Percentiles rank a stretch among this genome's conserved stretches.
These are phyloP conservation scores for Cathartes aura DNA, from an alignment of 2,113 vertebrate species.

Conservation along the genomic window DNA sequence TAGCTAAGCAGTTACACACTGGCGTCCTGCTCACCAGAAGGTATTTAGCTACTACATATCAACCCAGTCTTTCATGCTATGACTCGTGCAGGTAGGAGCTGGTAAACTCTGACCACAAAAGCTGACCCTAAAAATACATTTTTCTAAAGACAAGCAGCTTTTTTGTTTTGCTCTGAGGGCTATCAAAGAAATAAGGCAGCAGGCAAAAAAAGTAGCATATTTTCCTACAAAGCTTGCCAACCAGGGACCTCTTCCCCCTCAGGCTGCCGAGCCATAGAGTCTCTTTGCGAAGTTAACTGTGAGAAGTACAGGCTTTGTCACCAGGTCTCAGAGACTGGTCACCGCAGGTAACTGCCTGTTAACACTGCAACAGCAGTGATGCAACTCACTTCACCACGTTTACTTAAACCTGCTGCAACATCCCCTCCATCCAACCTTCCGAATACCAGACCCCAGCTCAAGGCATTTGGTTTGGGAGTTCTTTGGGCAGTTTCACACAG, in stretches of 20 bases:
- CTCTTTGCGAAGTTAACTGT: neutral
- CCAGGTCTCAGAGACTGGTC: neutral
- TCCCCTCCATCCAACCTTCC: neutral
- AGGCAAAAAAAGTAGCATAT: neutral
- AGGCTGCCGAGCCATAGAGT: neutral
- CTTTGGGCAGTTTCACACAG: neutral
- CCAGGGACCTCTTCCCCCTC: neutral
- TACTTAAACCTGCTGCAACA: neutral
- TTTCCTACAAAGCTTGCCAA: neutral
- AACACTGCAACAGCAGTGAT: neutral
- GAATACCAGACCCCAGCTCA: neutral
- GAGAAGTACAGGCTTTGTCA: neutral
- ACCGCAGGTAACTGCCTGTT: neutral
- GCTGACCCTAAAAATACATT: neutral
- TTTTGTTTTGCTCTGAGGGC: neutral
- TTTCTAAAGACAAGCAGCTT: neutral
- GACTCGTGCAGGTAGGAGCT: neutral
- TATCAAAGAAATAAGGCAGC: neutral
- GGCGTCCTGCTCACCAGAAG: neutral
- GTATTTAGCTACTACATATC: fast-evolving
- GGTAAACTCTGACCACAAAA: neutral
- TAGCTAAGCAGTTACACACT: neutral
- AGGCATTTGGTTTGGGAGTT: neutral
- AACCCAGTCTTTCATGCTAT: neutral
- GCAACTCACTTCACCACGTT: neutral